Percentiles rank a stretch among this genome's conserved stretches.
These are phyloP conservation scores for Cerastis rubricosa DNA, from an alignment of 2,888 invertebrate species.

Conservation along the genomic window DNA sequence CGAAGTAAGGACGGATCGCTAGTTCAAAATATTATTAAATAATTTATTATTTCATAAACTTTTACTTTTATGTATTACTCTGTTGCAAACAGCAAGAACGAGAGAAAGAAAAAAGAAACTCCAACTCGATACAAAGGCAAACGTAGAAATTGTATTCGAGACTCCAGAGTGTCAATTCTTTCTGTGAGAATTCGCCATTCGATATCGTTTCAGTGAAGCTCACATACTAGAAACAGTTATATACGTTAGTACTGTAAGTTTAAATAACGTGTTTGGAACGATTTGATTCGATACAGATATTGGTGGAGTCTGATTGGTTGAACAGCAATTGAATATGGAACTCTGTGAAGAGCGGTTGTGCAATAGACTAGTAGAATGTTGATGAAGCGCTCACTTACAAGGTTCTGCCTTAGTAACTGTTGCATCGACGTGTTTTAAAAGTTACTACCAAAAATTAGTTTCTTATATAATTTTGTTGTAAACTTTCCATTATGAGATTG, in stretches of 20 bases:
- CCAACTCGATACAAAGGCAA: conserved; percentile 21
- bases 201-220: conserved; percentile 26
- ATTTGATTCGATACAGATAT: conserved; percentile 35
- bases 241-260: neutral
- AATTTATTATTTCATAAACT: neutral
- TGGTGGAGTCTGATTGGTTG: conserved; percentile 13
- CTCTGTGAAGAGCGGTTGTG: neutral
- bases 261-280: conserved; percentile 5
- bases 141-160: conserved; percentile 28
- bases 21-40: neutral
- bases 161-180: conserved; percentile 28
- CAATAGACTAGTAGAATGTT: neutral
- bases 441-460: neutral
- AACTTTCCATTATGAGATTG: neutral
- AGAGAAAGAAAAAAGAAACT: conserved; percentile 8
- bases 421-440: neutral
- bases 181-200: conserved; percentile 19
- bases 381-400: neutral
- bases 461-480: neutral
- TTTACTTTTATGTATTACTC: neutral
- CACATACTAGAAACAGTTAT: neutral
- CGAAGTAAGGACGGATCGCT: neutral
- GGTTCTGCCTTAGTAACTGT: neutral
- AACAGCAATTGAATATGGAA: neutral
- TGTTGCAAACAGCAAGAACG: neutral